Base-by-base conservation (phyloP, 1,140 invertebrate genomes). In the Yoshiicerus persimilis region DNA sequence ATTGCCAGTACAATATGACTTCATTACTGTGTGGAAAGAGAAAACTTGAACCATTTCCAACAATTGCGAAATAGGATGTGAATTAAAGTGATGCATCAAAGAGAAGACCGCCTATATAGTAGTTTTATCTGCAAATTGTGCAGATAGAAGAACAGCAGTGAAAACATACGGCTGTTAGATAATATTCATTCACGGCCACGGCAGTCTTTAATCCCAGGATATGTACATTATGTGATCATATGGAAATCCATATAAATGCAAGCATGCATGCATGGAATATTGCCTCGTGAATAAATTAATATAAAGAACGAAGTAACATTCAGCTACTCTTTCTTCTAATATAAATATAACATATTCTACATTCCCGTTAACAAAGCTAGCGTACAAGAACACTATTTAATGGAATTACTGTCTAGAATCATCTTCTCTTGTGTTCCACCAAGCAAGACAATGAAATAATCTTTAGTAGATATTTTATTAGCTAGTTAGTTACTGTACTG, bases 161-260 rank as follows among this genome's bases (percentile, higher is more conserved):
- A 56, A 56, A 56, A n/a, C 47, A 56, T 56, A 56, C 47, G 20
- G 47, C 47, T 56, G 47, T 56, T 56, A 56, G 47, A 56, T 56
- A 56, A 56, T 56, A 56, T 56, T 56, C 47, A 56, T 6, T 56
- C 47, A 56, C 47, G 47, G 64, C 64, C 27, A 30, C 25, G 62
- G 1, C 23, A 56, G 20, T n/a, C 20, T 56, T n/a, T 56, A 56
- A 70, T 16, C 25, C 66, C 9, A 20, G 25, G 30, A 16, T 80
- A 32, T 80, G 30, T n/a, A 80, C 75, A 80, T 80, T 80, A n/a
- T n/a, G n/a, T 32, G 75, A 80, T 80, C 75, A 80, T n/a, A n/a
- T 80, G 75, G 38, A 38, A 80, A 80, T 38, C 75, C 75, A 34
- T 77, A 32, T 38, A 25, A 70, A 36, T 38, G 34, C 11, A 36